phyloP scores from a whole-genome alignment of 2,797 vertebrate genomes.

The Gadopsis bispinosus region DNA sequence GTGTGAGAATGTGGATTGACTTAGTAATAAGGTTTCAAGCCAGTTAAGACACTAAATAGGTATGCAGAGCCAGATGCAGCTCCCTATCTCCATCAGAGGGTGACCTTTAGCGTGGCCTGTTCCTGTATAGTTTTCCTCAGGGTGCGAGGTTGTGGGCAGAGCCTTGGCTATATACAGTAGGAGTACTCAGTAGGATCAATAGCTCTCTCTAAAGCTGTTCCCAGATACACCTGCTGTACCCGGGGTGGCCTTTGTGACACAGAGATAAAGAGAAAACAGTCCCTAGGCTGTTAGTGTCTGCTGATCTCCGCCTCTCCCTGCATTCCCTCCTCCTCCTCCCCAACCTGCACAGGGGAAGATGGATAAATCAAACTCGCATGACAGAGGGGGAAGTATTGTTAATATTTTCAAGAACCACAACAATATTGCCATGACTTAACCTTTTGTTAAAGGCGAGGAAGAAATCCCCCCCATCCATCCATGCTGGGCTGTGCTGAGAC shows the following conservation, averaged over 20 bases:
- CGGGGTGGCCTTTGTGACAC: conserved; percentile 79
- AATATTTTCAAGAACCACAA: conserved; percentile 80
- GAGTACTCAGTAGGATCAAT: conserved; percentile 79
- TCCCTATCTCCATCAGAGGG: conserved; percentile 60
- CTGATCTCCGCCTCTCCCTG: conserved; percentile 52
- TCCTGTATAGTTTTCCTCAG: conserved; percentile 74
- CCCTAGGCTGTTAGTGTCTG: conserved; percentile 74
- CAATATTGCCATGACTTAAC: conserved; percentile 85
- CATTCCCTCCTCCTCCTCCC: conserved; percentile 24
- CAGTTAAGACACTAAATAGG: conserved; percentile 61
- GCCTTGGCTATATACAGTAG: conserved; percentile 74
- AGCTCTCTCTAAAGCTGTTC: conserved; percentile 73
- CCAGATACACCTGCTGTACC: conserved; percentile 79
- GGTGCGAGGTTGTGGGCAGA: conserved; percentile 69
- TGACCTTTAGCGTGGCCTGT: conserved; percentile 74
- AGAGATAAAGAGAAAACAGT: conserved; percentile 80
- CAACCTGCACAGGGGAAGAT: conserved; percentile 61
- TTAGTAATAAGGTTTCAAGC: conserved; percentile 51
- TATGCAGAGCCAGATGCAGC: conserved; percentile 54
- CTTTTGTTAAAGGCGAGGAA: conserved; percentile 74
- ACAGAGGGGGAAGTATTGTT: conserved; percentile 69
- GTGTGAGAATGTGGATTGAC: conserved; percentile 31
- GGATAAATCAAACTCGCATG: conserved; percentile 76
- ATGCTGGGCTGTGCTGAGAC: conserved; percentile 76
- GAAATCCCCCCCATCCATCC: conserved; percentile 65